Base-by-base conservation (phyloP, 2,113 vertebrate species). In the Lethenteron reissneri region DNA sequence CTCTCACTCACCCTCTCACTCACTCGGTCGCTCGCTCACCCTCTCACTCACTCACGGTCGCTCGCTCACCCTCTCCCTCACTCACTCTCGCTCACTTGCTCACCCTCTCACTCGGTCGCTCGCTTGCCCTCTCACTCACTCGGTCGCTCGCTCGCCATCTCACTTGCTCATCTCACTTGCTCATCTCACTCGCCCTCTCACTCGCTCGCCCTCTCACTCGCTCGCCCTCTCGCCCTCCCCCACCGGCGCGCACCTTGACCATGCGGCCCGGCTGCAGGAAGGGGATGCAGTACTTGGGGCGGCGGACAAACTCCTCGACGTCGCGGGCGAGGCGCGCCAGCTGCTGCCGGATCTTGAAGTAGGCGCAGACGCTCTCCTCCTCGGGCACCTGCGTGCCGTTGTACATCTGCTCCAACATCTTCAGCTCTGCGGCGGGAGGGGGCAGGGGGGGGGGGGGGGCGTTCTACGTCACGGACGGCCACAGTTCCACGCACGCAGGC, bases 331-430 rank as follows among this genome's bases (percentile, higher is more conserved):
- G 78, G 72, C 90, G 94, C 79, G 85, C 87, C 75, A 99, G 83
- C 75, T 97, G 94, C 76, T 97, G 91, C 56, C 90, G 81, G 77
- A 96, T 95, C 78, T 92, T 96, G 73, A 90, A 97, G 76, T 99
- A 99, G 62, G 90, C 90, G 64, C 92, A 81, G 56, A 90, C 92
- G 12, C 81, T 85, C 76, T 97, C 91, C 78, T 99, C 92, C 73
- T 92, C 95, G 56, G 94, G 88, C 77, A 99, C 96, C 73, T 83
- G 81, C 72, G 94, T 92, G 75, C 81, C 77, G 75, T 92, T 89
- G 74, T 97, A 97, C 74, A 88, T 86, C 74, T 84, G 82, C 81
- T 96, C 90, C 72, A 92, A 75, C 57, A 80, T 90, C 80, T 85
- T 84, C 69, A 83, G 80, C 78, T 82, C 89, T 92, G 72, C 6